A percentile compares a stretch with the other conserved stretches of the same genome.
phyloP scores from a whole-genome alignment of 2,888 invertebrate species.

The Agrilus cyanescens region DNA sequence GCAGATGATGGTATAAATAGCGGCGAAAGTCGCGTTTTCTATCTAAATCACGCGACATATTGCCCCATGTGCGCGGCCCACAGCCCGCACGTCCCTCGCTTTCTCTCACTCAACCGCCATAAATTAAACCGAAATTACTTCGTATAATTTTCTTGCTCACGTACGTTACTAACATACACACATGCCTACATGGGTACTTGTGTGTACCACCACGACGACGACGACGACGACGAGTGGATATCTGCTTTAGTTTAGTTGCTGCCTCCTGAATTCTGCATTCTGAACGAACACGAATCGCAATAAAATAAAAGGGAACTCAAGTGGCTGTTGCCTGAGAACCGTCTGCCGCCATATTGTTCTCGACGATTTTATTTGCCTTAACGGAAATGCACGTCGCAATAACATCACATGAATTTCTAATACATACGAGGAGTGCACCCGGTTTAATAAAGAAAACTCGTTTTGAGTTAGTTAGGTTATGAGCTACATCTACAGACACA shows the following conservation, averaged over 20 bases:
- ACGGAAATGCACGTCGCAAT: background rate
- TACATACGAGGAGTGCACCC: no score
- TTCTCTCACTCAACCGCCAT: conserved; percentile 17
- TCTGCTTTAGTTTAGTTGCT: no score
- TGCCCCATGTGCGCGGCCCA: conserved; percentile 28
- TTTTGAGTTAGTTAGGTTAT: no score
- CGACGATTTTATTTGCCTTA: background rate
- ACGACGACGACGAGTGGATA: no score
- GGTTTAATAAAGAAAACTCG: no score
- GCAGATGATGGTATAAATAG: conserved; percentile 35
- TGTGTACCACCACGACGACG: no score
- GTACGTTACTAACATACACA: conserved; percentile 18
- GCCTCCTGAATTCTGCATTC: no score
- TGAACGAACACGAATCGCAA: conserved; percentile 13
- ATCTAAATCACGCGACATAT: conserved; percentile 34
- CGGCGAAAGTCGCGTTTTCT: conserved; percentile 33
- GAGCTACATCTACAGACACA: no score
- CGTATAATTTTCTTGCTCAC: conserved; percentile 27
- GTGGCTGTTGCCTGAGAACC: no score
- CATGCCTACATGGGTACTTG: background rate
- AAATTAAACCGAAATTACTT: conserved; percentile 32
- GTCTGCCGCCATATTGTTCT: no score
- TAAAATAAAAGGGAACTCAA: conserved; percentile 6
- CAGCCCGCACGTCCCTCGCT: conserved; percentile 1
- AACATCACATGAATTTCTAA: background rate